phyloP scores from a whole-genome alignment of 23 tunicate genomes.

The Trididemnum clinides region DNA sequence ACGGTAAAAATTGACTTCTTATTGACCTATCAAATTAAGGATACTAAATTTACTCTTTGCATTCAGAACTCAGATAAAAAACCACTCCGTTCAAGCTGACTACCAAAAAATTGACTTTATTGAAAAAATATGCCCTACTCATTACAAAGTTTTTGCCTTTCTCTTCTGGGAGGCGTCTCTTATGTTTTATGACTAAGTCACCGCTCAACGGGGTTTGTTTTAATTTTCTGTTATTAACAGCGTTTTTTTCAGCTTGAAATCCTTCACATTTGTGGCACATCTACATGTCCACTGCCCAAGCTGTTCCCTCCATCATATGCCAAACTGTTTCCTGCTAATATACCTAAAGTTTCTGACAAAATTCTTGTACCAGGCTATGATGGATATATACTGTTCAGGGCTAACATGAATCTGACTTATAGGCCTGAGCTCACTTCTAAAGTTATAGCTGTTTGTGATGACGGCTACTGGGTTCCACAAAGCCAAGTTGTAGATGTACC shows the following conservation, averaged over 20 bases:
- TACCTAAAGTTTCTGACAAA: neutral
- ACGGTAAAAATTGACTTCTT: no score
- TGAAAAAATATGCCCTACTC: no score
- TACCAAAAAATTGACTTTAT: no score
- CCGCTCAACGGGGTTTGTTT: no score
- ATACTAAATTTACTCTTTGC: no score
- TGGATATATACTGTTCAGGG: slow-evolving; percentile 12
- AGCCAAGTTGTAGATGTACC: neutral
- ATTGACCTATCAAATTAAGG: no score
- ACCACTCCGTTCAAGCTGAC: no score
- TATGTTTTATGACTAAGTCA: no score
- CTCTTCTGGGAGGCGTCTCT: no score
- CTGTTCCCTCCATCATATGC: slow-evolving; percentile 37
- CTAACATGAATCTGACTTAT: slow-evolving; percentile 24
- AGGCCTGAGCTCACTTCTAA: neutral
- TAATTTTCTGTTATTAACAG: neutral
- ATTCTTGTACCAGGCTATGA: slow-evolving; percentile 12
- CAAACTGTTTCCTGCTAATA: neutral
- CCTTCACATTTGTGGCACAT: slow-evolving; percentile 36
- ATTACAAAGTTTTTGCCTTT: no score
- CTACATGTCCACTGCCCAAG: slow-evolving; percentile 50
- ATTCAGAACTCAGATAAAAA: no score
- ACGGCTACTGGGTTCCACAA: slow-evolving; percentile 50
- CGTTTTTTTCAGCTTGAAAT: neutral
- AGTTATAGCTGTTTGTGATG: slow-evolving; percentile 7